Percentiles rank a stretch among this genome's conserved stretches.
Conservation (phyloP, 37 sponge, comb jelly and placozoan genomes). For the Dysidea cf. avara region DNA sequence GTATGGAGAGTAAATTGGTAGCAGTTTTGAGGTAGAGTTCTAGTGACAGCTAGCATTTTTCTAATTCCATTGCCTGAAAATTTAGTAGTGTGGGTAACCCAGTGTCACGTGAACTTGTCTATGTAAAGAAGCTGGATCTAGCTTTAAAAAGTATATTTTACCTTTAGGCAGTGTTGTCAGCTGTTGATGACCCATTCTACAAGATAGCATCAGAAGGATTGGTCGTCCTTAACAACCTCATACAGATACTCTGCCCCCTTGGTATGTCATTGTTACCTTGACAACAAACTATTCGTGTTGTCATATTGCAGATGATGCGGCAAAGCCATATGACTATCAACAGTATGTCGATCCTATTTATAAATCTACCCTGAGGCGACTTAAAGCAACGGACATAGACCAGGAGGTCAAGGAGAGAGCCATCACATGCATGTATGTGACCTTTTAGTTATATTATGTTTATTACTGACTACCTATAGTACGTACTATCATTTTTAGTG, state of each 20-base stretch:
- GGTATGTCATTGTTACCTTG: constrained; percentile 21
- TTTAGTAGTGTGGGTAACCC: too few relatives aligned
- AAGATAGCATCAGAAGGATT: constrained; percentile 96
- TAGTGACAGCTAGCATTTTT: too few relatives aligned
- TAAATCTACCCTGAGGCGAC: constrained; percentile 68
- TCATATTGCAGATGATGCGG: background rate
- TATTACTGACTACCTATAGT: background rate
- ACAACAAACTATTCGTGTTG: background rate
- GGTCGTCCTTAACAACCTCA: constrained; percentile 82
- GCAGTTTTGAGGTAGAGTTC: too few relatives aligned
- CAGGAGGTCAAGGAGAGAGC: constrained; percentile 99
- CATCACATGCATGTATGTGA: constrained; percentile 90
- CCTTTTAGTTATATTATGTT: constrained; percentile 1
- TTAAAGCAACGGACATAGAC: constrained; percentile 95
- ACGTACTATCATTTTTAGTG: background rate
- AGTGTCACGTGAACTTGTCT: too few relatives aligned
- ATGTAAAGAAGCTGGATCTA: too few relatives aligned
- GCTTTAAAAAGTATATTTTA: too few relatives aligned
- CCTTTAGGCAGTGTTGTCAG: constrained; percentile 76
- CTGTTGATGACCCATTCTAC: constrained; percentile 93
- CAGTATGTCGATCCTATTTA: constrained; percentile 51
- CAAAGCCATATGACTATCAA: constrained; percentile 24
- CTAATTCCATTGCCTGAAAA: too few relatives aligned
- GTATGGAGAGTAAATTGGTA: too few relatives aligned
- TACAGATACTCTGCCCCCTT: constrained; percentile 80